These are phyloP conservation scores for Mastomys natalensis DNA, from an alignment of 2,113 vertebrate genomes.

Conservation along the genomic window DNA sequence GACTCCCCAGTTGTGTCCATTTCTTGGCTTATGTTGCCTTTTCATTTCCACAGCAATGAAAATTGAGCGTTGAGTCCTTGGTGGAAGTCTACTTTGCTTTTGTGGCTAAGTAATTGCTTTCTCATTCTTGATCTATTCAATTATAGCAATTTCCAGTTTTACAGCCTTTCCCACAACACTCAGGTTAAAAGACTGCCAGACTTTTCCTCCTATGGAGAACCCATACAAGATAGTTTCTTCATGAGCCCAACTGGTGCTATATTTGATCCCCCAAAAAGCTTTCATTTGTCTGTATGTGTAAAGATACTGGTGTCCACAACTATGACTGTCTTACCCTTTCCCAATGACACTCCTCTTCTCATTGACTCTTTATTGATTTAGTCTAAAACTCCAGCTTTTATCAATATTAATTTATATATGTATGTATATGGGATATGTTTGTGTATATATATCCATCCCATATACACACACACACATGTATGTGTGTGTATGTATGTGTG, in stretches of 20 bases:
- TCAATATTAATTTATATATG: background rate
- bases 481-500: too few species aligned
- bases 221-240: background rate
- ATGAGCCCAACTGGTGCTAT: background rate
- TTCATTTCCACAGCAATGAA: conserved; percentile 52
- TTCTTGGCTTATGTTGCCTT: conserved; percentile 31
- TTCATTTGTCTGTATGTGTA: background rate
- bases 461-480: background rate
- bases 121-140: conserved; percentile 27
- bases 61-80: conserved; percentile 36
- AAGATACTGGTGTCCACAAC: background rate
- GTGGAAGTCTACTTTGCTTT: conserved; percentile 48
- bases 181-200: conserved; percentile 13
- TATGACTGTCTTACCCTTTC: background rate
- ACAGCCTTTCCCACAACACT: background rate
- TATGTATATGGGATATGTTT: too few species aligned
- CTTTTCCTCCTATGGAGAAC: background rate
- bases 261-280: background rate
- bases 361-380: background rate
- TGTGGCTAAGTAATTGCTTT: conserved; percentile 52
- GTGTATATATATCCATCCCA: too few species aligned
- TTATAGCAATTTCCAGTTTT: conserved; percentile 42
- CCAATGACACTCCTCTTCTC: background rate
- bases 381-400: background rate
- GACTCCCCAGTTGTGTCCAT: background rate